phyloP scores from a whole-genome alignment of 2,113 vertebrate genomes.

The Piprites chloris region DNA sequence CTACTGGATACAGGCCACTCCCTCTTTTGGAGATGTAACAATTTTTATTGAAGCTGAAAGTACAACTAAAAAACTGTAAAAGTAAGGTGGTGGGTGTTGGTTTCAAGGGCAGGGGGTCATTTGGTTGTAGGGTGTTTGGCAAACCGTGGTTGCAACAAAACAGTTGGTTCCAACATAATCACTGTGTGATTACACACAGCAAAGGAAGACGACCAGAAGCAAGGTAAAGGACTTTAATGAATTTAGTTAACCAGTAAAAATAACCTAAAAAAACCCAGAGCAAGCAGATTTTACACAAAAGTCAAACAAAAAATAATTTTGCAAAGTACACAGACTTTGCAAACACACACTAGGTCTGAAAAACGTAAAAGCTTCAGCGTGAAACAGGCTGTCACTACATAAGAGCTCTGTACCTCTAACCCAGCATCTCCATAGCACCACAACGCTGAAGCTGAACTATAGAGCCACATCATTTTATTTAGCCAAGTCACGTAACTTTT shows the following conservation, averaged over 20 bases:
- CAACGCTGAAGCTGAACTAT: neutral
- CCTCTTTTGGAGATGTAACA: neutral
- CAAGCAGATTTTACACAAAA: neutral
- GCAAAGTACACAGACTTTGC: neutral
- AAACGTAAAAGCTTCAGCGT: neutral
- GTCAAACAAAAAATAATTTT: neutral
- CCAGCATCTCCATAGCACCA: neutral
- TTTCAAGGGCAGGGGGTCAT: neutral
- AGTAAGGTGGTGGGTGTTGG: neutral
- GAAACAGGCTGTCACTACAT: accelerated
- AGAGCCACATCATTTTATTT: accelerated
- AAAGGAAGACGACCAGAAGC: neutral
- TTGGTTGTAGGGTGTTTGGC: neutral
- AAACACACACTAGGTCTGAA: neutral
- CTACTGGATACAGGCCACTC: neutral
- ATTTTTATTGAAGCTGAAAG: neutral
- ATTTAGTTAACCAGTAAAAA: neutral
- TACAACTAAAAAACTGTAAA: neutral
- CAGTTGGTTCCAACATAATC: neutral
- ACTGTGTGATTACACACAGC: neutral
- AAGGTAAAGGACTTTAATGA: neutral
- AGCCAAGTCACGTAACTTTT: neutral
- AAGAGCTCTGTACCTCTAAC: neutral
- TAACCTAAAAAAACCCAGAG: neutral
- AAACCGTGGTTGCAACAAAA: neutral